A percentile compares a stretch with the other conserved stretches of the same genome.
Evolutionary conservation across 2,113 vertebrate species (phyloP).

Genomic region (Entelurus aequoreus): DNA sequence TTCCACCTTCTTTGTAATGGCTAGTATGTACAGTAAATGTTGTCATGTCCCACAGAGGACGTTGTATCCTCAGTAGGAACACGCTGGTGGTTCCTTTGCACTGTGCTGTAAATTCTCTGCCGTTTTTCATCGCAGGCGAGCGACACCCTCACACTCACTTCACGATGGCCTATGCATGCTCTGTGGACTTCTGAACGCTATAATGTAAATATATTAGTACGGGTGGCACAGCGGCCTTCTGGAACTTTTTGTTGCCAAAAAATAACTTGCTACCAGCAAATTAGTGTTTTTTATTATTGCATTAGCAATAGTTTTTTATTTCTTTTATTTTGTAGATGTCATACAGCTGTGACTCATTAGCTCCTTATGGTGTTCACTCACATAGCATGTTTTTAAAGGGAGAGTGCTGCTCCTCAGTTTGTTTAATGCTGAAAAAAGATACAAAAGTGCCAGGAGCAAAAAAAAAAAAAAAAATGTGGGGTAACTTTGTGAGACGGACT

Average conservation of each 20-base stretch:
- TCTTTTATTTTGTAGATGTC: constrained; percentile 18
- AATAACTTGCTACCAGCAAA: constrained; percentile 7
- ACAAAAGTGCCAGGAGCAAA: constrained; percentile 9
- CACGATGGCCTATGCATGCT: constrained; percentile 74
- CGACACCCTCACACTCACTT: constrained; percentile 36
- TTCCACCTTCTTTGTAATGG: constrained; percentile 31
- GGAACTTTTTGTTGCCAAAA: constrained; percentile 1
- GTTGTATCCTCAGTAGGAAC: constrained; percentile 20
- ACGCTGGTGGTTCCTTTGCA: constrained; percentile 48
- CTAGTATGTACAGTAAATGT: constrained; percentile 51
- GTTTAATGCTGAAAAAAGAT: constrained; percentile 39
- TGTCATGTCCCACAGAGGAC: constrained; percentile 39
- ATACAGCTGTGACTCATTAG: constrained; percentile 34
- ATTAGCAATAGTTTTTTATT: background rate
- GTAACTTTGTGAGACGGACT: constrained; percentile 62
- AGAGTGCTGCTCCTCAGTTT: constrained; percentile 42
- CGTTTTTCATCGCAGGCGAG: constrained; percentile 21
- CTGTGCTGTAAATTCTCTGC: constrained; percentile 47
- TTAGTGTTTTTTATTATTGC: background rate
- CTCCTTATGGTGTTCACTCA: constrained; percentile 52
- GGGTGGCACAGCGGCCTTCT: background rate
- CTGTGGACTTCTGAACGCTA: constrained; percentile 59
- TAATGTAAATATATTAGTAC: constrained; percentile 46
- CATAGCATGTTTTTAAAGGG: constrained; percentile 60
- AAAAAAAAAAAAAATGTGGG: constrained; percentile 32